These are phyloP conservation scores for Drosophila ambigua DNA, from an alignment of 1,140 invertebrate species.

Conservation along the genomic window DNA sequence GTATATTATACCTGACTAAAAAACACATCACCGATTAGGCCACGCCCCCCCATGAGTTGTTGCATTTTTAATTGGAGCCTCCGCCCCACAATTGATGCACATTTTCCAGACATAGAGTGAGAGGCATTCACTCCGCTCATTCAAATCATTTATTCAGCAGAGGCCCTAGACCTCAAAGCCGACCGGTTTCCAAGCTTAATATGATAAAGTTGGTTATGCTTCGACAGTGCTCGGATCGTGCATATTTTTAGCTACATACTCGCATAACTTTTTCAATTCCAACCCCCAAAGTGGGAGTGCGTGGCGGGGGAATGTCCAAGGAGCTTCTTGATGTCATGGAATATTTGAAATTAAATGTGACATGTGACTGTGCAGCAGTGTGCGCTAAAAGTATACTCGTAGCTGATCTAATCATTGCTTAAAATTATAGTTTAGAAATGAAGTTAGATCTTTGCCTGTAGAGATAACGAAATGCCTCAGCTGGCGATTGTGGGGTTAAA, in stretches of 20 bases:
- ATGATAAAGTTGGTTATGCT: slow-evolving; percentile 72
- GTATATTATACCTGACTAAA: not conserved
- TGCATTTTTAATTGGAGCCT: slow-evolving; percentile 15
- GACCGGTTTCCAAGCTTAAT: slow-evolving; percentile 47
- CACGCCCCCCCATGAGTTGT: no score
- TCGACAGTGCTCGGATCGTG: slow-evolving; percentile 46
- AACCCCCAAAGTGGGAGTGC: not conserved
- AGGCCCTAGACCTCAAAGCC: slow-evolving; percentile 24
- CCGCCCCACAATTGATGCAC: slow-evolving; percentile 1
- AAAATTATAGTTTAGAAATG: no score
- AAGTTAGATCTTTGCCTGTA: no score
- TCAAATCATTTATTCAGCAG: slow-evolving; percentile 49
- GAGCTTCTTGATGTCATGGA: slow-evolving; percentile 3
- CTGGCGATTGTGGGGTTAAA: no score
- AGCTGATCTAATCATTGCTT: no score
- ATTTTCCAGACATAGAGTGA: slow-evolving; percentile 24
- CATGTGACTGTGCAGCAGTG: no score
- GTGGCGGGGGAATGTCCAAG: slow-evolving; percentile 13
- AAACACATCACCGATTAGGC: no score
- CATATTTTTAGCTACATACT: not conserved
- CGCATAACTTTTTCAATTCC: slow-evolving; percentile 16
- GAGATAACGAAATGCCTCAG: no score
- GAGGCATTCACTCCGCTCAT: slow-evolving; percentile 45
- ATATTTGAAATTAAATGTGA: no score
- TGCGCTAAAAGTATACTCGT: no score